Evolutionary conservation across 64 coral and sea anemone genomes (phyloP).

Genomic region (Montipora capricornis): DNA sequence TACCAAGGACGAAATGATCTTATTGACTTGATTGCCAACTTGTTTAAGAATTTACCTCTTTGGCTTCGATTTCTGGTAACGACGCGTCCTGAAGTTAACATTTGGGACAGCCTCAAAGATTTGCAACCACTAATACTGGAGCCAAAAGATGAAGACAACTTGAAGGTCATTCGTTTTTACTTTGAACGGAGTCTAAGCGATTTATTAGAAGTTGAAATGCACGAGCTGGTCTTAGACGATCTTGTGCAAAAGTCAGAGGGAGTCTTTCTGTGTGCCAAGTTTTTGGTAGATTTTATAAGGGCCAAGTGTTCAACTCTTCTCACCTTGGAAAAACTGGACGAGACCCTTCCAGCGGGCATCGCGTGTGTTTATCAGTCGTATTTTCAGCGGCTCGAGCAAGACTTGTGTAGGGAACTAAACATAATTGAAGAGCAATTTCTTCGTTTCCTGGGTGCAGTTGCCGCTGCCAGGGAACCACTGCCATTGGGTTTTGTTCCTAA

Average conservation of each 20-base stretch:
- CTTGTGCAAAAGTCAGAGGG: constrained; percentile 19
- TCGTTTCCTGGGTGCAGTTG: background rate
- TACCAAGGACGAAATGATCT: constrained; percentile 29
- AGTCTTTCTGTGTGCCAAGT: background rate
- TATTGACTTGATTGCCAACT: background rate
- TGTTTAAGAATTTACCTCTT: constrained; percentile 19
- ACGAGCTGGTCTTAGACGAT: background rate
- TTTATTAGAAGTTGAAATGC: background rate
- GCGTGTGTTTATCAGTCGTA: background rate
- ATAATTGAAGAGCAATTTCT: background rate
- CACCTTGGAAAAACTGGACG: background rate
- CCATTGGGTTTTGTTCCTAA: background rate
- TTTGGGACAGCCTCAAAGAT: background rate
- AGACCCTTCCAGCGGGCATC: background rate
- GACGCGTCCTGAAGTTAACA: constrained; percentile 44
- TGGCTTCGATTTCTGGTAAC: constrained; percentile 58
- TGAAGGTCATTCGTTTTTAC: constrained; percentile 9
- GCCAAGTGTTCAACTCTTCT: background rate
- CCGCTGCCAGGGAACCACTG: background rate
- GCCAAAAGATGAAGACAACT: background rate
- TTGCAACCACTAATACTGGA: background rate
- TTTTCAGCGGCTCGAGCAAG: background rate
- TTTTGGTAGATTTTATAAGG: background rate
- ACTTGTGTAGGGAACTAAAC: background rate
- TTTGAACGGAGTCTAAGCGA: background rate